Base-by-base conservation (phyloP, 2,797 vertebrate genomes). In the Channallabes apus region DNA sequence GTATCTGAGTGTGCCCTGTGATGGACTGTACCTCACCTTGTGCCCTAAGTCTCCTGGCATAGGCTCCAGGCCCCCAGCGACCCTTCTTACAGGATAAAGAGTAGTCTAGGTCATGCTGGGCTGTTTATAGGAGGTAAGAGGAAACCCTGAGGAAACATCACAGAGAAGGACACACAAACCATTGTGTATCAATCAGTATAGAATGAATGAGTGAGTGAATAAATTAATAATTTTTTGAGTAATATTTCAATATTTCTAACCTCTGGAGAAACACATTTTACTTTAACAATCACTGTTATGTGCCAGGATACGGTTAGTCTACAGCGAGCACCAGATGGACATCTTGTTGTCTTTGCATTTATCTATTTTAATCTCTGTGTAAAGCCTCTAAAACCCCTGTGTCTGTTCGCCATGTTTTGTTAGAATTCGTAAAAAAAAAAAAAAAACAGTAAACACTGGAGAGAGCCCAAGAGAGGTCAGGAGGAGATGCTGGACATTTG, bases 321-420 rank as follows among this genome's bases (percentile, higher is more conserved):
- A 41, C 69, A 71, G 69, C 18, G 67, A 72, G 71, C 41, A 56
- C 46, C 72, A 76, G 72, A 11, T 56, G 72, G 72, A 20, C n/a
- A 2, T 56, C 72, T 56, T 11, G 51, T 76, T 29, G 56, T 11
- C 14, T 76, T 27, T 54, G 22, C 8, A 41, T 3, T 24, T 46
- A 6, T 73, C 24, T 75, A 4, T 54, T 75, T 29, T 75, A 75
- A 76, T 76, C 51, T 76, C 46, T 56, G 15, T 75, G n/a, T 54
- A 75, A 56, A 75, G n/a, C 51, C 72, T 73, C 22, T 51, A 51
- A 46, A 73, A 15, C 24, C 1, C 38, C 20, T 71, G 20, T 71
- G 9, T 41, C 68, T 24, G 35, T 11, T n/a, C 22, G 2, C 20
- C 69, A 46, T 27, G 71, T 51, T 46, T 46, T 46, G 8, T 9